These are phyloP conservation scores for Nephrotoma appendiculata DNA, from an alignment of 2,888 invertebrate species.

Conservation along the genomic window DNA sequence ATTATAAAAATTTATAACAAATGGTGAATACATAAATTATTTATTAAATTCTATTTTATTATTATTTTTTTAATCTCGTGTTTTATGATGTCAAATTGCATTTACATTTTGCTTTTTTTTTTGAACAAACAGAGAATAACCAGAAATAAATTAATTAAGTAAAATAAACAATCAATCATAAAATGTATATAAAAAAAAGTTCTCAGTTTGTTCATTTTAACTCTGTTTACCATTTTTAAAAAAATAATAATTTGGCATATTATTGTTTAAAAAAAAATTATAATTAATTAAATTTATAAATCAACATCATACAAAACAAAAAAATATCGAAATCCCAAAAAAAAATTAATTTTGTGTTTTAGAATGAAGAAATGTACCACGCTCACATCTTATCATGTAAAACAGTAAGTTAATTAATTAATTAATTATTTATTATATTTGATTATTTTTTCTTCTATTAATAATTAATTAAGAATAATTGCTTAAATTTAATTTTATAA, in stretches of 20 bases:
- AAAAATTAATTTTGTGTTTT: conserved; percentile 10
- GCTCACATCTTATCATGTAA: conserved; percentile 11
- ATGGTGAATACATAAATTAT: background rate
- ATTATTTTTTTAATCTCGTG: background rate
- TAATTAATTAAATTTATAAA: background rate
- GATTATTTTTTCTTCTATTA: background rate
- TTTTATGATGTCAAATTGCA: background rate
- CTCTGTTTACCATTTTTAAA: background rate
- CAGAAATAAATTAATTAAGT: background rate
- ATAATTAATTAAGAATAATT: background rate
- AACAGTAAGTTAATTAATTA: conserved; percentile 10
- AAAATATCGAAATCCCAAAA: background rate
- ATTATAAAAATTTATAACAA: background rate
- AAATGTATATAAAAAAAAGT: background rate
- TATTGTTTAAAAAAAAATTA: background rate
- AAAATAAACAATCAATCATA: background rate
- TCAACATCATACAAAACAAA: background rate
- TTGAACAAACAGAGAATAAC: background rate
- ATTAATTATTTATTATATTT: background rate
- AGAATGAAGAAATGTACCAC: conserved; percentile 12
- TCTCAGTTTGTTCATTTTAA: background rate
- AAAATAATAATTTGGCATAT: background rate
- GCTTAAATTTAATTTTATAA: background rate
- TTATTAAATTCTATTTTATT: background rate
- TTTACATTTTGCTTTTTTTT: background rate